Conservation (phyloP, 2,888 invertebrate genomes). For the Julus scanicus region DNA sequence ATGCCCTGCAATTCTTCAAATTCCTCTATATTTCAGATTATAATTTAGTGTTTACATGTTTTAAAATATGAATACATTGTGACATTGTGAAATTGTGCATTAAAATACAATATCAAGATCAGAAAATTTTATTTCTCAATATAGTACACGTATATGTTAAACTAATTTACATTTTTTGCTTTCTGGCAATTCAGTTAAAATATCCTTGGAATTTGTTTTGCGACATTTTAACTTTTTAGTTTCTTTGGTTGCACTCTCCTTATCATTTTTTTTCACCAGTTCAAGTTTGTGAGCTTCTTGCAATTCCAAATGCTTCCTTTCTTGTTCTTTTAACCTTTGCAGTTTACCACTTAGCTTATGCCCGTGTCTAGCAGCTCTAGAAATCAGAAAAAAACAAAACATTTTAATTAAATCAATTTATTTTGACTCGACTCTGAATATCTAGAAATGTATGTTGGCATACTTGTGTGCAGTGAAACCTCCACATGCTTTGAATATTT, state of each 20-base stretch:
- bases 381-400: background rate
- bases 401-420: background rate
- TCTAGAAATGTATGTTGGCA: background rate
- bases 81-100: background rate
- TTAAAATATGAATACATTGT: too few relatives aligned
- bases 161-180: slow-evolving; percentile 9
- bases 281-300: background rate
- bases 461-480: slow-evolving; percentile 26
- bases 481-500: slow-evolving; percentile 46
- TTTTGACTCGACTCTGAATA: background rate
- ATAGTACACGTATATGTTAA: background rate
- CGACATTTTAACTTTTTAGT: background rate
- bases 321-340: slow-evolving; percentile 36
- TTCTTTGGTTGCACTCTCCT: background rate
- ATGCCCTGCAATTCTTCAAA: too few relatives aligned
- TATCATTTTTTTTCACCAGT: background rate
- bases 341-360: slow-evolving; percentile 36
- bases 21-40: too few relatives aligned
- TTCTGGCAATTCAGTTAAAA: background rate
- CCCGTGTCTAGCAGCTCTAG: slow-evolving; percentile 13
- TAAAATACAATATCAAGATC: background rate
- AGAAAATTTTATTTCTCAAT: background rate
- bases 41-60: too few relatives aligned
- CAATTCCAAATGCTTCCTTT: slow-evolving; percentile 7
- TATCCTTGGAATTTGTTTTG: background rate